Percentiles rank a stretch among this genome's conserved stretches.
phyloP scores from a whole-genome alignment of 2,888 invertebrate species.

The Hyles lineata region DNA sequence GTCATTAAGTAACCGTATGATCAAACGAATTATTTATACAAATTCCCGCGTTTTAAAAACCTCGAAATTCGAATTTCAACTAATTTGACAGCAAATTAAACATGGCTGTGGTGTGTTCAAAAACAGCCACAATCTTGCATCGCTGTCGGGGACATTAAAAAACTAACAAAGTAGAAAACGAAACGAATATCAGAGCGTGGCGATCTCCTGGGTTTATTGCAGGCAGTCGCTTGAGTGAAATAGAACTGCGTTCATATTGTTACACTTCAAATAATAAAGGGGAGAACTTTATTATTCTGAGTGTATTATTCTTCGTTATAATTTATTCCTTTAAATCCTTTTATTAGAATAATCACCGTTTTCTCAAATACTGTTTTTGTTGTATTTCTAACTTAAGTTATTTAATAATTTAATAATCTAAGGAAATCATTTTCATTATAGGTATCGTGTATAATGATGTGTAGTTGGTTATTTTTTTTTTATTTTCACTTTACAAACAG shows the following conservation, averaged over 20 bases:
- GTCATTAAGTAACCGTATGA: too few species aligned
- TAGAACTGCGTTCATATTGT: slow-evolving; percentile 39
- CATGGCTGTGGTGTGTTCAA: slow-evolving; percentile 40
- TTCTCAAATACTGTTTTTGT: not conserved
- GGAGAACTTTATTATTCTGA: not conserved
- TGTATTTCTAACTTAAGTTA: not conserved
- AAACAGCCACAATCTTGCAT: slow-evolving; percentile 39
- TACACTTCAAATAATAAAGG: slow-evolving; percentile 11
- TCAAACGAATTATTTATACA: not conserved
- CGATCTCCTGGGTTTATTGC: slow-evolving; percentile 48
- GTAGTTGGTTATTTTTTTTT: too few species aligned
- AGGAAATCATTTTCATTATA: too few species aligned
- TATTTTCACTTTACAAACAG: too few species aligned
- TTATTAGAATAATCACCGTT: not conserved
- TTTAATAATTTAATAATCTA: too few species aligned
- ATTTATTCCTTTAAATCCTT: not conserved
- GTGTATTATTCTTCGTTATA: not conserved
- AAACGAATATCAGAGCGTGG: slow-evolving; percentile 45
- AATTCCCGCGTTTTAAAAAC: not conserved
- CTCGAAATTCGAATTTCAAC: slow-evolving; percentile 15
- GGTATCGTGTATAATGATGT: too few species aligned
- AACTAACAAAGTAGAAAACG: slow-evolving; percentile 50
- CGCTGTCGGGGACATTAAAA: slow-evolving; percentile 42
- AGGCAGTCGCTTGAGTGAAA: slow-evolving; percentile 35
- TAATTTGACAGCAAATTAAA: slow-evolving; percentile 41